A percentile compares a stretch with the other conserved stretches of the same genome.
Evolutionary conservation across 2,113 vertebrate genomes (phyloP).

Genomic region (Serinus canaria): DNA sequence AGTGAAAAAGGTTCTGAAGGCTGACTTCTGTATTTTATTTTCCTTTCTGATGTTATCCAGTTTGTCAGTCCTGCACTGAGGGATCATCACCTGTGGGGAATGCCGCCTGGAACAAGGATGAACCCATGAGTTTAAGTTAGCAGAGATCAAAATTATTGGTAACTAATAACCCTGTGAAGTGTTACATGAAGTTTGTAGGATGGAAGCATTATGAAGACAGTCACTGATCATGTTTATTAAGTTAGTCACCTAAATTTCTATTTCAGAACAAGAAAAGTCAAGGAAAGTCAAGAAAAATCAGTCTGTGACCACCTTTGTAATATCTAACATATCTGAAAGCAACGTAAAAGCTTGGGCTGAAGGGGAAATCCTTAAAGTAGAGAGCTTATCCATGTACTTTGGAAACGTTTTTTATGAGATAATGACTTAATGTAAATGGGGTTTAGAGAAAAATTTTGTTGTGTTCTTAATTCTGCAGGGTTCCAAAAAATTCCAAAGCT

Average conservation of each 20-base stretch:
- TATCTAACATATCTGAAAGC: background rate
- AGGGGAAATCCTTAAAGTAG: background rate
- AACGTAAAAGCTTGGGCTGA: background rate
- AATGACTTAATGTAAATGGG: background rate
- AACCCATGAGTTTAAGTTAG: background rate
- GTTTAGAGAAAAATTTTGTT: background rate
- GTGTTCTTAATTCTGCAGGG: background rate
- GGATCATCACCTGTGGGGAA: background rate
- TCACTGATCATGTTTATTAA: background rate
- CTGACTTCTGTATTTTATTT: background rate
- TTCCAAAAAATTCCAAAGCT: background rate
- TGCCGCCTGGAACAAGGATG: background rate
- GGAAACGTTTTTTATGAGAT: background rate
- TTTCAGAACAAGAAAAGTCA: background rate
- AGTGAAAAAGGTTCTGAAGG: background rate
- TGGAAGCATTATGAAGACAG: background rate
- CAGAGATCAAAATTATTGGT: background rate
- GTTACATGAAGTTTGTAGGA: background rate
- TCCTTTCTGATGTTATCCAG: background rate
- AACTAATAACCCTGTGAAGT: background rate
- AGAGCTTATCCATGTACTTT: accelerated
- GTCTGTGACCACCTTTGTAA: background rate
- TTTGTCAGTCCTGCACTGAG: background rate
- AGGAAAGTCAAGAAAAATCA: background rate
- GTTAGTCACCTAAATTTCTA: background rate